These are phyloP conservation scores for Jordanella pulchra DNA, from an alignment of 2,797 vertebrate species.

Conservation along the genomic window DNA sequence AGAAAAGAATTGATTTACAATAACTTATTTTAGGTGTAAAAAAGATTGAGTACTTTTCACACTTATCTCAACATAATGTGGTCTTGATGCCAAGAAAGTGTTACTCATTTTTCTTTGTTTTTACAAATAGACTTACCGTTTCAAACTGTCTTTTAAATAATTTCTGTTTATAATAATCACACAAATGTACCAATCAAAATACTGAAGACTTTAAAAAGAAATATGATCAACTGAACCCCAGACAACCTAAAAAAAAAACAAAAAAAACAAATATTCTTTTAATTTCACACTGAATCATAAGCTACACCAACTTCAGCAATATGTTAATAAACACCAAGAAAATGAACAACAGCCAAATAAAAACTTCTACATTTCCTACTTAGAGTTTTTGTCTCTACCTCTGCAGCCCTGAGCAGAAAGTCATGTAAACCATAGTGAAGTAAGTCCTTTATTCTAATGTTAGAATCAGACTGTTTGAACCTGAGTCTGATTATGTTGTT, in stretches of 20 bases:
- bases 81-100: neutral
- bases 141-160: neutral
- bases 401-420: neutral
- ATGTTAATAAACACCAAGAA: neutral
- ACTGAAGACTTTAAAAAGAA: neutral
- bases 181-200: neutral
- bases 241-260: neutral
- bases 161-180: neutral
- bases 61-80: neutral
- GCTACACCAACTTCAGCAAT: neutral
- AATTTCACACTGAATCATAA: neutral
- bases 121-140: neutral
- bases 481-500: neutral
- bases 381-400: neutral
- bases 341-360: neutral
- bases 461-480: neutral
- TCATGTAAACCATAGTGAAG: too few relatives aligned
- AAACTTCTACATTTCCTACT: neutral
- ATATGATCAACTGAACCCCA: neutral
- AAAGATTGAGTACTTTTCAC: neutral
- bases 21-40: neutral
- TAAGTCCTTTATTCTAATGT: too few relatives aligned
- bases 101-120: neutral
- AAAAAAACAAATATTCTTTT: neutral
- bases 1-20: neutral